These are phyloP conservation scores for Glyphotaelius pellucidus DNA, from an alignment of 2,888 invertebrate species.

Conservation along the genomic window DNA sequence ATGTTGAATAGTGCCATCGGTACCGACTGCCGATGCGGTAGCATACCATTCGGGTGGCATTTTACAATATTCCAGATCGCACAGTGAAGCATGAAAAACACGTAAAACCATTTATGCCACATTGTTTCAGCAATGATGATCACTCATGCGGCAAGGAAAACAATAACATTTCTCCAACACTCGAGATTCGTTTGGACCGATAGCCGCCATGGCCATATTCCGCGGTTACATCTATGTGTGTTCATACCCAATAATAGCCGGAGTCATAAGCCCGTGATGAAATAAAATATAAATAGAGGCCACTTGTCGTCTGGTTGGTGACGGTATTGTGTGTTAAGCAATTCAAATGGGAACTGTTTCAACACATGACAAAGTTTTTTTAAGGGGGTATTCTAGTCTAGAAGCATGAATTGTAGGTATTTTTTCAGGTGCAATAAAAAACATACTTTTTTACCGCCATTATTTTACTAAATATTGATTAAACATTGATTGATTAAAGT, in stretches of 20 bases:
- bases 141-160: constrained; percentile 37
- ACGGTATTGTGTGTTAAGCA: not conserved
- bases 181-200: constrained; percentile 25
- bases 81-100: constrained; percentile 34
- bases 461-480: too few relatives aligned
- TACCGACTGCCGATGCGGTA: not conserved
- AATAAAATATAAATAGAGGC: not conserved
- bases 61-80: constrained; percentile 26
- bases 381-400: too few relatives aligned
- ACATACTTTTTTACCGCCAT: too few relatives aligned
- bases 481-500: too few relatives aligned
- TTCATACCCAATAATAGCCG: not conserved
- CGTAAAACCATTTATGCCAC: constrained; percentile 41
- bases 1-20: not conserved
- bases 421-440: too few relatives aligned
- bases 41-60: constrained; percentile 8
- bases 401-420: too few relatives aligned
- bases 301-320: not conserved
- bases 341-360: not conserved
- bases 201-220: constrained; percentile 11
- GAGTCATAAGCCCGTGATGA: not conserved
- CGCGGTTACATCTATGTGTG: not conserved
- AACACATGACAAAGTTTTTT: not conserved
- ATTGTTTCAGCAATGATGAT: constrained; percentile 34
- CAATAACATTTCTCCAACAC: constrained; percentile 44